These are phyloP conservation scores for Chrysopilus asiliformis DNA, from an alignment of 2,888 invertebrate genomes.

Conservation along the genomic window DNA sequence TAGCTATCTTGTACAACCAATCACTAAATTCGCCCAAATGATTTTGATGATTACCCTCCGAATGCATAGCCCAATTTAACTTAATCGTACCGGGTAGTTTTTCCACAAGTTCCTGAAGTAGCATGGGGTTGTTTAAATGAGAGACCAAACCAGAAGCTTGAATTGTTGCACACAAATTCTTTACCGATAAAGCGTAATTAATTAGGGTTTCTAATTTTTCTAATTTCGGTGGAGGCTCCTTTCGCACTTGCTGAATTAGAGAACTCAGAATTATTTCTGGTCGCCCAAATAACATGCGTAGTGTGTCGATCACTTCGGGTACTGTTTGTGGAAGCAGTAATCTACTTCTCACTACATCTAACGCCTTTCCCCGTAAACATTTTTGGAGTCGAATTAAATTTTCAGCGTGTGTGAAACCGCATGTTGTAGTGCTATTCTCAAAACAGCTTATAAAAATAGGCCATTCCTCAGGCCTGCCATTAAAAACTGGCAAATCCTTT, in stretches of 20 bases:
- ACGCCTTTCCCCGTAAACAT: slow-evolving; percentile 1
- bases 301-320: neutral
- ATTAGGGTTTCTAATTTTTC: neutral
- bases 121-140: neutral
- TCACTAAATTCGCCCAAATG: neutral
- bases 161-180: neutral
- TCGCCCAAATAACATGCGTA: slow-evolving; percentile 1
- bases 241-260: neutral
- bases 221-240: neutral
- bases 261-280: slow-evolving; percentile 1
- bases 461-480: slow-evolving; percentile 1
- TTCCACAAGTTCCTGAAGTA: neutral
- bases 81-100: neutral
- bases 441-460: neutral
- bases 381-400: neutral
- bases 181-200: neutral
- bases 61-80: neutral
- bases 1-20: neutral
- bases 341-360: neutral
- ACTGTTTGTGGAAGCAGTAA: neutral
- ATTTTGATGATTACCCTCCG: too few species aligned
- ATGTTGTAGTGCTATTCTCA: neutral
- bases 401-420: neutral
- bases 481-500: slow-evolving; percentile 1
- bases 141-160: neutral